Evolutionary conservation across 2,797 vertebrate species (phyloP).

Genomic region (Lycodopsis pacificus): DNA sequence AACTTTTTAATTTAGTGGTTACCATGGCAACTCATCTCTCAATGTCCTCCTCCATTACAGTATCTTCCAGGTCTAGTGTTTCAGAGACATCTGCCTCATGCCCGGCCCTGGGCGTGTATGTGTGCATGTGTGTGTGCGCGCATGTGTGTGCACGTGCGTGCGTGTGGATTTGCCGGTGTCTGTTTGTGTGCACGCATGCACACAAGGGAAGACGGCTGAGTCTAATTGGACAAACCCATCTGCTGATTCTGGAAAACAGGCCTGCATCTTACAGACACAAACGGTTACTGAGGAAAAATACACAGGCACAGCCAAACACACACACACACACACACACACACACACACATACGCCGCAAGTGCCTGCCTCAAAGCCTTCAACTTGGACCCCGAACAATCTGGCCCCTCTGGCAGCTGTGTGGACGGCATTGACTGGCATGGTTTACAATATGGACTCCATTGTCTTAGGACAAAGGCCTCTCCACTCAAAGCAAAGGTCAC

Average conservation of each 20-base stretch:
- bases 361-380: conserved; percentile 68
- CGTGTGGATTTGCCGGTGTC: conserved; percentile 19
- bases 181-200: conserved; percentile 30
- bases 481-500: conserved; percentile 75
- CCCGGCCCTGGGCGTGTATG: conserved; percentile 34
- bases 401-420: conserved; percentile 69
- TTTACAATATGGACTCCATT: conserved; percentile 78
- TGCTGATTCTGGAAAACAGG: conserved; percentile 76
- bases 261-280: conserved; percentile 63
- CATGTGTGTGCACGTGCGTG: background rate
- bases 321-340: conserved; percentile 26
- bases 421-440: conserved; percentile 74
- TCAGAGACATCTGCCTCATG: conserved; percentile 74
- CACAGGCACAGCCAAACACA: conserved; percentile 36
- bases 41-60: conserved; percentile 54
- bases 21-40: conserved; percentile 44
- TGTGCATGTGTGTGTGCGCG: conserved; percentile 31
- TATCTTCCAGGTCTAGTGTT: conserved; percentile 69
- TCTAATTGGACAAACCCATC: conserved; percentile 79
- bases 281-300: conserved; percentile 12
- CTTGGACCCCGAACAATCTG: conserved; percentile 70
- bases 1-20: conserved; percentile 25
- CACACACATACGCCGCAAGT: conserved; percentile 51
- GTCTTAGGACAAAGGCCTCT: conserved; percentile 77
- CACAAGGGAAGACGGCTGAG: conserved; percentile 65